phyloP scores from a whole-genome alignment of 2,797 vertebrate genomes.

The Sardinella longiceps region DNA sequence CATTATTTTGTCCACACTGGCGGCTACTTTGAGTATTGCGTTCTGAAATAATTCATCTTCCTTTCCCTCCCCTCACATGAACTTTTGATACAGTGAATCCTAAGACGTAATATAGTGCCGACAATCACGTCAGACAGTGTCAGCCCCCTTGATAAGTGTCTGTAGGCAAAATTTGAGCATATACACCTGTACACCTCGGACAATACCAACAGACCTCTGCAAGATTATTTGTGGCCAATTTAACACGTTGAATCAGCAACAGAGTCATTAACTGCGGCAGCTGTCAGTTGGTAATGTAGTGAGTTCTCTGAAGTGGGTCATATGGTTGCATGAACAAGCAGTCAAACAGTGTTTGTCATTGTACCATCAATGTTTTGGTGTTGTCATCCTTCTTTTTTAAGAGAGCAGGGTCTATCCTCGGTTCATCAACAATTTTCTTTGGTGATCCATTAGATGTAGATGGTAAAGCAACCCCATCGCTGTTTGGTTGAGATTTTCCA shows the following conservation, averaged over 20 bases:
- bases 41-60: not conserved
- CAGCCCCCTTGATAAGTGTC: no score
- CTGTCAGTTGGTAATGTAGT: no score
- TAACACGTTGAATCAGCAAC: no score
- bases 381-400: constrained; percentile 21
- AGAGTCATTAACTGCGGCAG: no score
- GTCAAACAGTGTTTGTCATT: not conserved
- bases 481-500: constrained; percentile 26
- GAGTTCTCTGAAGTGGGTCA: not conserved
- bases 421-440: constrained; percentile 5
- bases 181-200: no score
- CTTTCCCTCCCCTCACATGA: not conserved
- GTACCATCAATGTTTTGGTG: constrained; percentile 45
- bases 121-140: no score
- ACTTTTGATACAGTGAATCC: not conserved
- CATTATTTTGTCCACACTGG: not conserved
- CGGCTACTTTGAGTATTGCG: not conserved
- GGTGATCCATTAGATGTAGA: not conserved
- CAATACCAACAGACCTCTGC: no score
- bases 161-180: no score
- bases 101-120: not conserved
- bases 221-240: no score
- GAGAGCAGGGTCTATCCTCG: not conserved
- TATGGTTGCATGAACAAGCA: not conserved
- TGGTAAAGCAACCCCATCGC: constrained; percentile 16